A percentile compares a stretch with the other conserved stretches of the same genome.
Conservation (phyloP, 2,888 invertebrate genomes). For the Gandaritis pyraliata region DNA sequence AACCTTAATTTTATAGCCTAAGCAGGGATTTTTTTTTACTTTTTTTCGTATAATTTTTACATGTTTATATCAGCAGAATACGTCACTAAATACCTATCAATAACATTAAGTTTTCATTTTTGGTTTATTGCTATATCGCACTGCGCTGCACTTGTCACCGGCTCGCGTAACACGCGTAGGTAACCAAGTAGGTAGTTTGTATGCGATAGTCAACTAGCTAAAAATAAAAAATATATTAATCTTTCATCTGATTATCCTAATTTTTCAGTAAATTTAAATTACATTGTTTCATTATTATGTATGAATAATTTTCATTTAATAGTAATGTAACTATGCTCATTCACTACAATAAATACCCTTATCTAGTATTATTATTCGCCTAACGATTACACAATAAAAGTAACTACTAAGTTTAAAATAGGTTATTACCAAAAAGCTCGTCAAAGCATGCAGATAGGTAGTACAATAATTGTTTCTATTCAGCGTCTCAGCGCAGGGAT, state of each 20-base stretch:
- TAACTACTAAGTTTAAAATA: constrained; percentile 83
- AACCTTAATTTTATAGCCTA: constrained; percentile 80
- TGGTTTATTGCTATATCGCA: constrained; percentile 84
- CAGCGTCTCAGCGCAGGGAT: constrained; percentile 72
- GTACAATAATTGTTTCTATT: constrained; percentile 79
- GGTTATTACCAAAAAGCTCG: constrained; percentile 85
- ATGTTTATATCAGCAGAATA: constrained; percentile 82
- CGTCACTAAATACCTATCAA: constrained; percentile 78
- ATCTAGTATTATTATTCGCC: constrained; percentile 78
- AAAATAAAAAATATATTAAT: constrained; percentile 84
- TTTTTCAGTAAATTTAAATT: constrained; percentile 73
- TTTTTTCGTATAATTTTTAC: constrained; percentile 73
- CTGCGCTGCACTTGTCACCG: constrained; percentile 61
- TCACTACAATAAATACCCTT: constrained; percentile 84
- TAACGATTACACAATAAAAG: constrained; percentile 82
- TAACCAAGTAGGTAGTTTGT: constrained; percentile 71
- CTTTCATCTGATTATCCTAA: constrained; percentile 78
- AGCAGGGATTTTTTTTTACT: constrained; percentile 78
- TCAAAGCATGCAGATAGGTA: constrained; percentile 84
- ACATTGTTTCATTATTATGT: constrained; percentile 80
- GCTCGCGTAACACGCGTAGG: constrained; percentile 56
- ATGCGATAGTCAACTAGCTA: constrained; percentile 82
- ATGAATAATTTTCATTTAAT: constrained; percentile 77
- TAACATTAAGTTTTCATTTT: constrained; percentile 82
- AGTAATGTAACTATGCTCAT: constrained; percentile 80